Percentiles rank a stretch among this genome's conserved stretches.
phyloP scores from a whole-genome alignment of 2,113 vertebrate species.

The Echinops telfairi region DNA sequence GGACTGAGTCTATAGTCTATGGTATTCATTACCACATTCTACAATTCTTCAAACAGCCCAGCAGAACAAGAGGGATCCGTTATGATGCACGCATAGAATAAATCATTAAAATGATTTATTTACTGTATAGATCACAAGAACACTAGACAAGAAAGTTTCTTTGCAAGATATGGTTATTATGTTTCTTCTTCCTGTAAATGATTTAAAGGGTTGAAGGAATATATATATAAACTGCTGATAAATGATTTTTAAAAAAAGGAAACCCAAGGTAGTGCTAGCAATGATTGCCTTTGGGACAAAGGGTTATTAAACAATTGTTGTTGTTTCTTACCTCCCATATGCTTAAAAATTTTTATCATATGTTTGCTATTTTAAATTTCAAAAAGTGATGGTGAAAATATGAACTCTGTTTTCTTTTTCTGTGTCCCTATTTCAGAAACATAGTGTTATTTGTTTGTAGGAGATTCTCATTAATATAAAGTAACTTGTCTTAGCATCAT shows the following conservation, averaged over 20 bases:
- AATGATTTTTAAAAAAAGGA: background rate
- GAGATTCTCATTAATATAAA: conserved; percentile 48
- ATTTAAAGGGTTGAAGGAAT: background rate
- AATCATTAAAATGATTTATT: background rate
- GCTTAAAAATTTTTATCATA: background rate
- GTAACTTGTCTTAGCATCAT: background rate
- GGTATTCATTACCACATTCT: background rate
- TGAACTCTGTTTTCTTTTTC: conserved; percentile 38
- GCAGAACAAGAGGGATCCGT: background rate
- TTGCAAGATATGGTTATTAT: background rate
- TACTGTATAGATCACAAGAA: too few relatives aligned
- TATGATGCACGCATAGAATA: too few relatives aligned
- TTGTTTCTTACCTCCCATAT: background rate
- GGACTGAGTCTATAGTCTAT: background rate
- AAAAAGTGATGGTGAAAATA: conserved; percentile 13
- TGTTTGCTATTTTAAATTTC: conserved; percentile 23
- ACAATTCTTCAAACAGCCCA: background rate
- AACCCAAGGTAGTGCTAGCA: background rate
- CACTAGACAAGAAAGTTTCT: background rate
- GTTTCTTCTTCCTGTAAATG: background rate
- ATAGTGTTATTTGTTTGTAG: background rate
- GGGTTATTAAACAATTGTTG: conserved; percentile 33
- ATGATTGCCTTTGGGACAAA: background rate
- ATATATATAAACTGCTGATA: background rate
- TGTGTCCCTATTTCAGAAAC: conserved; percentile 35